These are phyloP conservation scores for Vulpes ferrilata DNA, from an alignment of 2,113 vertebrate species.

Conservation along the genomic window DNA sequence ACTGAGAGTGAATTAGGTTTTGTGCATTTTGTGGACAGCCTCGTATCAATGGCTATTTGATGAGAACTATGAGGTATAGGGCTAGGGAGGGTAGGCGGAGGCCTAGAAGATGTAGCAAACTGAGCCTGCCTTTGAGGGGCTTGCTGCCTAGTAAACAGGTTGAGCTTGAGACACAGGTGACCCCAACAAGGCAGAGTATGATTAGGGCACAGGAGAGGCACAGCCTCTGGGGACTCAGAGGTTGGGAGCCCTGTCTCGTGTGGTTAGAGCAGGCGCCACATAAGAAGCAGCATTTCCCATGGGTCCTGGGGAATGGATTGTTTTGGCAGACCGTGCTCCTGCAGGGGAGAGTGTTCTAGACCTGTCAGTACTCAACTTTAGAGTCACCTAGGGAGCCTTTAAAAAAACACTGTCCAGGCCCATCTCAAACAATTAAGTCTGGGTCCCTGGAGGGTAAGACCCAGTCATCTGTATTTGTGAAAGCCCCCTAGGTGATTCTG, in stretches of 20 bases:
- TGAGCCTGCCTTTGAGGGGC: not conserved
- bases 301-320: not conserved
- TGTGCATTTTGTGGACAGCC: not conserved
- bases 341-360: not conserved
- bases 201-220: not conserved
- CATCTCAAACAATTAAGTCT: not conserved
- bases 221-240: not conserved
- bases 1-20: not conserved
- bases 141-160: not conserved
- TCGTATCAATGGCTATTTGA: not conserved
- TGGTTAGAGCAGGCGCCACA: not conserved
- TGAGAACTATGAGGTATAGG: not conserved
- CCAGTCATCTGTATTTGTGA: not conserved
- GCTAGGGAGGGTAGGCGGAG: not conserved
- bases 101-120: not conserved
- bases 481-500: not conserved
- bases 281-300: not conserved
- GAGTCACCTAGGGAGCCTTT: not conserved
- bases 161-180: not conserved
- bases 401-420: not conserved
- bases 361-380: not conserved
- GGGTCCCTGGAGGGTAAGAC: not conserved
- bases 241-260: not conserved
- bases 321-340: not conserved
- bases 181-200: not conserved